Conservation (phyloP, 2,113 vertebrate species). For the Edolisoma coerulescens region DNA sequence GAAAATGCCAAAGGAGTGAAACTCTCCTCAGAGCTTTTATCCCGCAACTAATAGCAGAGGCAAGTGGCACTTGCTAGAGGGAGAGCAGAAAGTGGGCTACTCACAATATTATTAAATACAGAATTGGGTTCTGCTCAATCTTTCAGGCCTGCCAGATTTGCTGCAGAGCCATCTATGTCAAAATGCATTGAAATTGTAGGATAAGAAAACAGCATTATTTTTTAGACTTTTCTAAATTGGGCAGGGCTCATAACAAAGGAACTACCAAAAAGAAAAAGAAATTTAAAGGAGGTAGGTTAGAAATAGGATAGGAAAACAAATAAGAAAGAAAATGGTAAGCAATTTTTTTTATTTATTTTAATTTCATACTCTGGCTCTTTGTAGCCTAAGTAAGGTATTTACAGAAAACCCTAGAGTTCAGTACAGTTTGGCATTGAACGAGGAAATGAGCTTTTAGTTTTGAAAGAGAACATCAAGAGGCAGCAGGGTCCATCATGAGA, state of each 20-base stretch:
- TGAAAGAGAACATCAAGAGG: background rate
- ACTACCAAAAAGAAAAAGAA: background rate
- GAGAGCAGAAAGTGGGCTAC: background rate
- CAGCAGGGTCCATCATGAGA: background rate
- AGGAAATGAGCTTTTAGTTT: background rate
- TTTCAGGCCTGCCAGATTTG: background rate
- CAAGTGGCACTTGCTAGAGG: background rate
- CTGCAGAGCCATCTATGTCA: background rate
- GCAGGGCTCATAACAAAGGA: background rate
- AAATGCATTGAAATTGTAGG: background rate
- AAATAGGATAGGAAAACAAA: background rate
- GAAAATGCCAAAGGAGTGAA: background rate
- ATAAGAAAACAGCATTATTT: background rate
- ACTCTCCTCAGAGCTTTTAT: background rate
- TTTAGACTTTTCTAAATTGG: background rate
- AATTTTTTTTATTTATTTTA: background rate
- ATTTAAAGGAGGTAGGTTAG: background rate
- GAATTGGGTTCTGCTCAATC: background rate
- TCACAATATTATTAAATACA: background rate
- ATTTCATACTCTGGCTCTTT: background rate
- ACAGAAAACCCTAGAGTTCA: background rate
- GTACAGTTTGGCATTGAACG: background rate
- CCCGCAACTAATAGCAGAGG: background rate
- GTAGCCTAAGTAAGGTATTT: background rate
- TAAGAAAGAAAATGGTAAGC: background rate